Base-by-base conservation (phyloP, 2,888 invertebrate genomes). In the Protodeltote pygarga region DNA sequence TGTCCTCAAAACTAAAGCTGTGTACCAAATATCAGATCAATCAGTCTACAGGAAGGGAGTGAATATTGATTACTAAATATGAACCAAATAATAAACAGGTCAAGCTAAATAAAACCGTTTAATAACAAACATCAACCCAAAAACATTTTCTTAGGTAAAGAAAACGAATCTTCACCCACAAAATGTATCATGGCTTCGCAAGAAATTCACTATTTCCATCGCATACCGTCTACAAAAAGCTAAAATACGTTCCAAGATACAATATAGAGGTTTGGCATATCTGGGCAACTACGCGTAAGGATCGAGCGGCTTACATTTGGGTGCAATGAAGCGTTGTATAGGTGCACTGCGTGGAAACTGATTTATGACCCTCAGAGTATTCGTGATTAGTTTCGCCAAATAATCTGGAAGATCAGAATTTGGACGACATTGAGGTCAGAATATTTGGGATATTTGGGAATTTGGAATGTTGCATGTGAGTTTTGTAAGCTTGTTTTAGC, bases 281-380 rank as follows among this genome's bases (percentile, higher is more conserved):
- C 17, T 15, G 19, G 10, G 38, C 53, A 59, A 65, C 59, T 65
- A 63, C 48, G 68, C 66, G 65, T 57, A 59, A 63, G 47, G 44
- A 64, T 60, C 48, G 48, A 38, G 54, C 34, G 42, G 53, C 53
- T 64, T 59, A 52, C 58, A 47, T 55, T 61, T 45, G 23, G 13
- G 62, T 62, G 63, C 65, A 66, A 31, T 68, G 68, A 59, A 64
- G 65, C 41, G 63, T 29, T 50, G 62, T 47, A 50, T 55, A 48
- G 61, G 45, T 66, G 64, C 70, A 66, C 57, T 47, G 61, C 45
- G 60, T 39, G 51, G 57, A 63, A 67, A 60, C 35, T 58, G 62
- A 67, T 65, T 63, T 59, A 47, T 59, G 35, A 39, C 23, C 37
- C 35, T 41, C 13, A 29, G 14, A 33, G 27, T 24, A 46, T 47